Conservation (phyloP, 2,797 vertebrate genomes). For the Tympanoctomys barrerae region DNA sequence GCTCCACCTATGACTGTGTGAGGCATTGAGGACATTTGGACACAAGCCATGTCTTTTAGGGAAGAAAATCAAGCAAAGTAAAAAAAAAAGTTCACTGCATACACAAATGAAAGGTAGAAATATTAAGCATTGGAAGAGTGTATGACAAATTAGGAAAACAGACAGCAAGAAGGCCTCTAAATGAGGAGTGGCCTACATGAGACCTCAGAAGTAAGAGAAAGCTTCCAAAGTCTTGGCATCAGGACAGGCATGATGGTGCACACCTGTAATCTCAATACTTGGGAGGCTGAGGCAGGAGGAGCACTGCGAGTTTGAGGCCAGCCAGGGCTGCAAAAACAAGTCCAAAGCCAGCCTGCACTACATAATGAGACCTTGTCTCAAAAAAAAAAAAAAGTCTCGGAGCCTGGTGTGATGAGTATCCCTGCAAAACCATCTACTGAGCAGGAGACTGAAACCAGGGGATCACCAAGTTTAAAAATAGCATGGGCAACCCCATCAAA, state of each 20-base stretch:
- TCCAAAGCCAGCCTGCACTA: not conserved
- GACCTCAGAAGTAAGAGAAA: not conserved
- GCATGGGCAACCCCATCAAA: not conserved
- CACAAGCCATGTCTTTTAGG: not conserved
- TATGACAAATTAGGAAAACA: not conserved
- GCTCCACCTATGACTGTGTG: not conserved
- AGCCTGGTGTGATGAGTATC: not conserved
- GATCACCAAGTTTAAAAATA: not conserved
- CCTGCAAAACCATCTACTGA: not conserved
- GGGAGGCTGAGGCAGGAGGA: not conserved
- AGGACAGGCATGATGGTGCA: too few species aligned
- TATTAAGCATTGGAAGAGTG: not conserved
- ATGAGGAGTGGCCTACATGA: not conserved
- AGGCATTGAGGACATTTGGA: not conserved
- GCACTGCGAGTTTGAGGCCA: not conserved
- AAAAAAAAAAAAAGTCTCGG: not conserved
- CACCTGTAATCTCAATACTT: not conserved
- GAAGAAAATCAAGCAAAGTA: not conserved
- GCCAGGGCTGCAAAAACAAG: not conserved
- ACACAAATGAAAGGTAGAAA: not conserved
- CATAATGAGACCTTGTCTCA: too few species aligned
- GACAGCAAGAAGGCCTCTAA: not conserved
- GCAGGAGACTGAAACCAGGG: not conserved
- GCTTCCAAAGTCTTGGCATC: not conserved
- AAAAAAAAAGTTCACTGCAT: not conserved